Percentiles rank a stretch among this genome's conserved stretches.
These are phyloP conservation scores for Gymnopithys bicolor DNA, from an alignment of 2,797 vertebrate genomes.

Conservation along the genomic window DNA sequence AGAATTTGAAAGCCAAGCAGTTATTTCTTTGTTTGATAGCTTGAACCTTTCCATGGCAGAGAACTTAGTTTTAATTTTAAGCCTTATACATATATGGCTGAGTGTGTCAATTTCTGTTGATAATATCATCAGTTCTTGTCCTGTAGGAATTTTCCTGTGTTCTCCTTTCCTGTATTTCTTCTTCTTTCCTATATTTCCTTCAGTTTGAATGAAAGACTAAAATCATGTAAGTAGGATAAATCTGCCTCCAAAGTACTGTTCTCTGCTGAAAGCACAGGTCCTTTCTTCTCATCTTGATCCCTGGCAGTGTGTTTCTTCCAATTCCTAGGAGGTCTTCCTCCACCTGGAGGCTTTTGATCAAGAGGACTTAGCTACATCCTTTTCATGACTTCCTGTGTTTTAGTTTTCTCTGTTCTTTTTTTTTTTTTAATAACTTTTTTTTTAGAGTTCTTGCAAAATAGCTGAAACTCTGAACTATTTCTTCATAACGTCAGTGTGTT, in stretches of 20 bases:
- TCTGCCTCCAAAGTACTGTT: background rate
- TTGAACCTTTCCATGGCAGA: background rate
- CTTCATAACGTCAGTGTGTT: background rate
- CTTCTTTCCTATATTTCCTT: background rate
- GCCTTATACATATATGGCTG: background rate
- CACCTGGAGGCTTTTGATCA: background rate
- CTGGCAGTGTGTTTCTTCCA: background rate
- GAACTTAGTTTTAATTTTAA: background rate
- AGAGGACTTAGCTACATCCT: background rate
- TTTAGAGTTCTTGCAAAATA: background rate
- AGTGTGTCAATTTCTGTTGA: background rate
- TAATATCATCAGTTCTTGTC: background rate
- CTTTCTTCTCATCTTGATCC: background rate
- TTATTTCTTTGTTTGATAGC: background rate
- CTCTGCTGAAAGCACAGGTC: background rate
- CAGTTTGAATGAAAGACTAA: conserved; percentile 16
- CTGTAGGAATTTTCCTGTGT: background rate
- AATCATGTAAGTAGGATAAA: background rate
- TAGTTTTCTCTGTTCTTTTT: background rate
- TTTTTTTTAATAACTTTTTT: background rate
- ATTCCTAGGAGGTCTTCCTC: background rate
- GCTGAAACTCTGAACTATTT: background rate
- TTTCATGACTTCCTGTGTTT: background rate
- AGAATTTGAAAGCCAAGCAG: background rate
- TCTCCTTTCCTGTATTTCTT: background rate